Evolutionary conservation across 2,113 vertebrate species (phyloP).

Genomic region (Alouatta palliata): DNA sequence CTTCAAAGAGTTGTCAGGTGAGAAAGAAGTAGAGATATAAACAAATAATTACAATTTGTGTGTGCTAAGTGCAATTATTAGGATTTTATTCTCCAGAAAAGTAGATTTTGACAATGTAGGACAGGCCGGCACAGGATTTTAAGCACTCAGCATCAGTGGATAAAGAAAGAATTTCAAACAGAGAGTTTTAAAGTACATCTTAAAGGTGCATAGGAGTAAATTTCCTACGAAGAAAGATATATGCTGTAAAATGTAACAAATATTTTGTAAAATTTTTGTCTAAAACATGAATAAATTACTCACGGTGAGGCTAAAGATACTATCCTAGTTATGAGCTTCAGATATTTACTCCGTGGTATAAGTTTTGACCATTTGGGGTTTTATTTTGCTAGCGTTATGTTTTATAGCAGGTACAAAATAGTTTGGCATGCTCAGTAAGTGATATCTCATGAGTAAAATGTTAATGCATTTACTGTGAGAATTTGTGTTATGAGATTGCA

Average conservation of each 20-base stretch:
- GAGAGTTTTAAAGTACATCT: neutral
- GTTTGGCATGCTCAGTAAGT: neutral
- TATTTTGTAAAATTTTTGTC: neutral
- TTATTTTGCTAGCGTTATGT: constrained; percentile 5
- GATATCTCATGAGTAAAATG: neutral
- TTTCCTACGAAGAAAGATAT: neutral
- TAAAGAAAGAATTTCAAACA: neutral
- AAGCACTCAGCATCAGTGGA: neutral
- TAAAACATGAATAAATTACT: neutral
- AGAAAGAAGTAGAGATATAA: neutral
- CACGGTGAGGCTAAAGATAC: neutral
- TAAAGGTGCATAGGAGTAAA: neutral
- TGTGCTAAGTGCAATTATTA: neutral
- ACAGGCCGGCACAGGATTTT: neutral
- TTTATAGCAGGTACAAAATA: neutral
- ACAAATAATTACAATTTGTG: neutral
- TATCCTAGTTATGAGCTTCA: neutral
- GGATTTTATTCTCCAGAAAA: neutral
- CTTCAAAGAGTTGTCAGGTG: neutral
- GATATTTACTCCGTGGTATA: neutral
- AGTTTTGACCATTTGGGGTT: neutral
- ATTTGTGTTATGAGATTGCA: neutral
- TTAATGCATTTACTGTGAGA: neutral
- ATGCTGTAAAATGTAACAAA: neutral
- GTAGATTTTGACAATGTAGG: neutral